Evolutionary conservation across 2,888 invertebrate species (phyloP).

Genomic region (Aleiodes testaceus): DNA sequence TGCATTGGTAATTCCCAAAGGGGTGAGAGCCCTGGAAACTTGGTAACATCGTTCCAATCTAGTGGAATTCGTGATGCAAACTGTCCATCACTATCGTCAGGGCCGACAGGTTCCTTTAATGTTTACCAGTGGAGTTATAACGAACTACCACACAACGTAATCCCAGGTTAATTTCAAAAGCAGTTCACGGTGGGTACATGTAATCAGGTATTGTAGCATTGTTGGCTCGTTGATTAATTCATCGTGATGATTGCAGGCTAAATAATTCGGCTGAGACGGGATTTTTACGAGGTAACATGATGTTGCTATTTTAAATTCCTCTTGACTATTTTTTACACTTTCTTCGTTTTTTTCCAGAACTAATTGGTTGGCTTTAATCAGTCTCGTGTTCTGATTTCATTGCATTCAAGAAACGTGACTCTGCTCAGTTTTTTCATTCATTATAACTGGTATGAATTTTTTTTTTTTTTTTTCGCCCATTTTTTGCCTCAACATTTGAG

Average conservation of each 20-base stretch:
- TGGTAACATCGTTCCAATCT: constrained; percentile 4
- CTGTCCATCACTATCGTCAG: constrained; percentile 31
- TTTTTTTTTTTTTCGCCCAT: too few relatives aligned
- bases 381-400: constrained; percentile 10
- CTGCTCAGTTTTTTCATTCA: neutral
- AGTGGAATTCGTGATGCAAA: constrained; percentile 18
- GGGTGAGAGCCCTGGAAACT: constrained; percentile 5
- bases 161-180: constrained; percentile 13
- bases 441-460: neutral
- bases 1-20: constrained; percentile 1
- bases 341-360: neutral
- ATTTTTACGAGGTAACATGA: too few relatives aligned
- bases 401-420: neutral
- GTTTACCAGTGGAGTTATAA: constrained; percentile 26
- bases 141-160: constrained; percentile 16
- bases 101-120: constrained; percentile 9
- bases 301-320: too few relatives aligned
- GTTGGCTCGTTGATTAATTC: constrained; percentile 14
- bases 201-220: constrained; percentile 4
- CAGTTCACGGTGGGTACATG: neutral
- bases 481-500: neutral
- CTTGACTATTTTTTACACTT: neutral
- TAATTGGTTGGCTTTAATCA: constrained; percentile 4
- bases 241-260: neutral
- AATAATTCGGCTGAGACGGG: neutral